Percentiles rank a stretch among this genome's conserved stretches.
These are phyloP conservation scores for Drosophila stalkeri DNA, from an alignment of 2,888 invertebrate species.

Conservation along the genomic window DNA sequence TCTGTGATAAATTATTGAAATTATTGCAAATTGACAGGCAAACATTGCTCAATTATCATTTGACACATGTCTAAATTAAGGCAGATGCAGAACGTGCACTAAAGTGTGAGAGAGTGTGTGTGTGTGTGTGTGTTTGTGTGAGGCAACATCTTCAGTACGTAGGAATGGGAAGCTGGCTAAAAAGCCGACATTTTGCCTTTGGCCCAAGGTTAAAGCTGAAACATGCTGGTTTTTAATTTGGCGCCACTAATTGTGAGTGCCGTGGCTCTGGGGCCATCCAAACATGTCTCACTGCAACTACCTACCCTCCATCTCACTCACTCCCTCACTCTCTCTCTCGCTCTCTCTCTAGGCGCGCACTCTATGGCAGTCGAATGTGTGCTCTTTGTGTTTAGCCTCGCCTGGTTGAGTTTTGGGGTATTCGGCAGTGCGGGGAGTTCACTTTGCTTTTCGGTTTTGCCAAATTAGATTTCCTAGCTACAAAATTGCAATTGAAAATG, in stretches of 20 bases:
- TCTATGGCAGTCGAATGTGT: background rate
- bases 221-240: conserved; percentile 57
- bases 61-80: conserved; percentile 54
- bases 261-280: conserved; percentile 37
- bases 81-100: background rate
- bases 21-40: conserved; percentile 17
- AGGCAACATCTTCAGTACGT: conserved; percentile 40
- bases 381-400: conserved; percentile 19
- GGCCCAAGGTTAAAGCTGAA: conserved; percentile 57
- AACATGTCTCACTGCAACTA: conserved; percentile 20
- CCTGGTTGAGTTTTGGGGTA: conserved; percentile 15
- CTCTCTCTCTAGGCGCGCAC: background rate
- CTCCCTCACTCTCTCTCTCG: background rate
- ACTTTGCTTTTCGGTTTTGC: conserved; percentile 52
- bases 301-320: background rate
- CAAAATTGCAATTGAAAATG: conserved; percentile 70
- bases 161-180: background rate
- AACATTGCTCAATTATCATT: conserved; percentile 51
- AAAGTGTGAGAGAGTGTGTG: background rate
- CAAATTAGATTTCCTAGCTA: conserved; percentile 69
- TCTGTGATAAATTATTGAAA: conserved; percentile 14
- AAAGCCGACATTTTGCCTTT: conserved; percentile 28
- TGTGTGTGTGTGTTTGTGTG: background rate
- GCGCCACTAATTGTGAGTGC: conserved; percentile 66
- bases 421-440: conserved; percentile 12